These are phyloP conservation scores for Pangasius djambal DNA, from an alignment of 2,797 vertebrate genomes.

Conservation along the genomic window DNA sequence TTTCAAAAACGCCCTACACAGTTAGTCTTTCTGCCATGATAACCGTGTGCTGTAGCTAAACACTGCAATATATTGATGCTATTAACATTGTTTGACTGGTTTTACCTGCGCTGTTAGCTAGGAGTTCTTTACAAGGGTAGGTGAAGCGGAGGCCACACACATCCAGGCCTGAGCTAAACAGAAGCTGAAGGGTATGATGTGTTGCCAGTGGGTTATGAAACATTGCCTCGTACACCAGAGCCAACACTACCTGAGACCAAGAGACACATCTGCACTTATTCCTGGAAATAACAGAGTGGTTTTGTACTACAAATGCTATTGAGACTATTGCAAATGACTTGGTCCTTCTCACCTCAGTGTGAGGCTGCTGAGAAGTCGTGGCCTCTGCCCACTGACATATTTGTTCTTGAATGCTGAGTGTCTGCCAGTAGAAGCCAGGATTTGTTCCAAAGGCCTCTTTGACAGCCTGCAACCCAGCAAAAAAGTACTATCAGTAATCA, in stretches of 20 bases:
- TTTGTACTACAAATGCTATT: constrained; percentile 3
- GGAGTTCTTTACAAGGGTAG: constrained; percentile 43
- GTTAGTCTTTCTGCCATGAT: not conserved
- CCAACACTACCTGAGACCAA: constrained; percentile 70
- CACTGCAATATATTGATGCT: not conserved
- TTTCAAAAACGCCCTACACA: not conserved
- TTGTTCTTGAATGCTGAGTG: constrained; percentile 69
- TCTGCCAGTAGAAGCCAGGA: constrained; percentile 77
- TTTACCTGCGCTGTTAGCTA: constrained; percentile 62
- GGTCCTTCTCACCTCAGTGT: constrained; percentile 66
- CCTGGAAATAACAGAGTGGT: not conserved
- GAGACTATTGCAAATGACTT: not conserved
- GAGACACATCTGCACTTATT: not conserved
- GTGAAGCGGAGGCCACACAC: constrained; percentile 72
- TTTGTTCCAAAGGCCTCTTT: constrained; percentile 66
- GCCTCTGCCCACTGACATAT: constrained; percentile 66
- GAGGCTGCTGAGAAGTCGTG: constrained; percentile 55
- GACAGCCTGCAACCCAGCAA: constrained; percentile 65
- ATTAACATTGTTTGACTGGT: not conserved
- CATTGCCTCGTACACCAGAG: constrained; percentile 68
- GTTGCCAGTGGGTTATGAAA: not conserved
- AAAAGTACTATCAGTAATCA: not conserved
- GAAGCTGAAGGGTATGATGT: constrained; percentile 64
- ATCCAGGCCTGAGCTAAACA: constrained; percentile 68
- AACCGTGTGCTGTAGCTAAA: not conserved